A percentile compares a stretch with the other conserved stretches of the same genome.
phyloP scores from a whole-genome alignment of 2,797 vertebrate species.

The Halcyon badia region DNA sequence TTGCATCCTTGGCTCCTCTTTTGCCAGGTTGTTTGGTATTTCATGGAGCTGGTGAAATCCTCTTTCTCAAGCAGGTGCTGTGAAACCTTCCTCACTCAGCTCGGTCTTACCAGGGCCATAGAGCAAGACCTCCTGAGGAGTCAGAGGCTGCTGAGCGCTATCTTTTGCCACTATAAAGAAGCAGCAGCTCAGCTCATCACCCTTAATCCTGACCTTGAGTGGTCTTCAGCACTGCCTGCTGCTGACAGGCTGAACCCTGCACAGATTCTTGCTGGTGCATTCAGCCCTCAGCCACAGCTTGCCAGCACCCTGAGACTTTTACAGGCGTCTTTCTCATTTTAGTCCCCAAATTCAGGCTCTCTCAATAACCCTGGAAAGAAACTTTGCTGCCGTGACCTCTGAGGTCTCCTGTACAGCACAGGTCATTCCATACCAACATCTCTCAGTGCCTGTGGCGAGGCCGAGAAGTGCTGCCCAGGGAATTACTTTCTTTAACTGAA shows the following conservation, averaged over 20 bases:
- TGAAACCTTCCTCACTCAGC: not conserved
- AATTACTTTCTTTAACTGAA: not conserved
- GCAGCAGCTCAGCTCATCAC: not conserved
- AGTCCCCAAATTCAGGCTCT: not conserved
- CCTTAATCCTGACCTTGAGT: not conserved
- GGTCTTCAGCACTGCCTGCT: not conserved
- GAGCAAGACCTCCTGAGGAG: not conserved
- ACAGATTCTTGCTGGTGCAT: accelerated
- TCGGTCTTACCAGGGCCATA: not conserved
- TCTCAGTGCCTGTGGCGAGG: not conserved
- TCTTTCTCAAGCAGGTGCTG: slow-evolving; percentile 11
- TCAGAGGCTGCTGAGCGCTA: not conserved
- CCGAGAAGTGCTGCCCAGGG: not conserved
- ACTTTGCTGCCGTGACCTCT: accelerated
- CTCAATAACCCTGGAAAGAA: accelerated
- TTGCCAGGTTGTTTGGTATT: not conserved
- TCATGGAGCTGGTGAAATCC: not conserved
- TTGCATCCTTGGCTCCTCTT: not conserved
- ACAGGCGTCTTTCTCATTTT: accelerated
- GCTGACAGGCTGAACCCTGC: not conserved
- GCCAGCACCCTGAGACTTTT: not conserved
- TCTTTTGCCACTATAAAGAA: not conserved
- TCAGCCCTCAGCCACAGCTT: not conserved
- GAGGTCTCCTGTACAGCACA: not conserved
- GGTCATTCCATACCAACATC: not conserved